Evolutionary conservation across 2,888 invertebrate genomes (phyloP), one percentile per base, ranked within the genome.

Genomic region (Drosophila picticornis): DNA sequence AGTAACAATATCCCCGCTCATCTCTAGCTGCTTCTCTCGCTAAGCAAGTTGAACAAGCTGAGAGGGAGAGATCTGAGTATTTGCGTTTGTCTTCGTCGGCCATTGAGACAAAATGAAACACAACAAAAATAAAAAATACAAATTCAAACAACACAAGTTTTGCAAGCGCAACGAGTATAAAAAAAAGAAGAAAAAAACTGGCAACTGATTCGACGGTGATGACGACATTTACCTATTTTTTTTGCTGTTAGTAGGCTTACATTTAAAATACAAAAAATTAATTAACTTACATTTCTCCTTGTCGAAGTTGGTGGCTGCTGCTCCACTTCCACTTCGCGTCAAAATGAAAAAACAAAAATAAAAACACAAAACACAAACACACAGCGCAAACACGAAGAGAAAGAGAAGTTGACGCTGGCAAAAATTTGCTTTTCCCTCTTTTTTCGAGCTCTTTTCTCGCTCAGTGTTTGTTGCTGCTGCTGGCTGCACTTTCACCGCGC

Each of bases 71-170:
- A 13, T 10, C 52, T 61, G 60, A 61, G 74, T 65, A 52, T 68
- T 61, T 57, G 72, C 64, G 56, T 53, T 56, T 72, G 78, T 53
- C 69, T 72, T 72, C 61, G 75, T 70, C 80, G 72, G 63, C 78
- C 85, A 88, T 85, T 83, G 75, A 85, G 83, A 56, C 77, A 69
- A 80, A 77, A 72, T 63, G 36, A 79, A 80, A 72, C 76, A 80
- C 66, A 80, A 75, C 68, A 75, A 65, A 80, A 80, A 77, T 75
- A 74, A 62, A 69, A 67, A 77, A 77, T 36, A 67, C 63, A 80
- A 77, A 81, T 78, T 70, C 78, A 81, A 80, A 81, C 68, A 80
- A 80, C 77, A 81, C 65, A 53, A 75, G 66, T 80, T 81, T 80
- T 75, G 81, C 78, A 81, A 80, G 69, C 79, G 75, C 70, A 76